Conservation (phyloP, 1,140 invertebrate genomes). For the Elymnias hypermnestra region DNA sequence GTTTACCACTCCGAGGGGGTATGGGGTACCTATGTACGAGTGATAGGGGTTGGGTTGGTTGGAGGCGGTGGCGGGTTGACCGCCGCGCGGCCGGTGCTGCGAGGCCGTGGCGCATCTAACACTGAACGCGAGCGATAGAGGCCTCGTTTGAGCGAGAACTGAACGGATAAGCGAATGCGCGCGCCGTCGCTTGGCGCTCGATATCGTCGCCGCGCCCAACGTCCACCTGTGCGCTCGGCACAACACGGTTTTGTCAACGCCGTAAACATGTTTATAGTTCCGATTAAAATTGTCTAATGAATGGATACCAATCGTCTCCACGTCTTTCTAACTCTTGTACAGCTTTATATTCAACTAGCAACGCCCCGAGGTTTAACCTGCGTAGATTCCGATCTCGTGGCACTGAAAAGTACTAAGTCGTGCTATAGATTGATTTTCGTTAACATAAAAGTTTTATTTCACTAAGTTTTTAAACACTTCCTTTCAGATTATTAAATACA, state of each 20-base stretch:
- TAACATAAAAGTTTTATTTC: no score
- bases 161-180: conserved; percentile 43
- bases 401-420: no score
- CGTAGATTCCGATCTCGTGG: no score
- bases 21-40: conserved; percentile 21
- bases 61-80: conserved; percentile 37
- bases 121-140: conserved; percentile 23
- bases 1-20: conserved; percentile 31
- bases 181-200: conserved; percentile 49
- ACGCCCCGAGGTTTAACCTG: no score
- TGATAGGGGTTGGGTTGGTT: conserved; percentile 13
- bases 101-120: conserved; percentile 31
- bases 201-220: conserved; percentile 60
- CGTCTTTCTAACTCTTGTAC: no score
- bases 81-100: conserved; percentile 47
- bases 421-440: no score
- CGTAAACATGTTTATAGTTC: conserved; percentile 33
- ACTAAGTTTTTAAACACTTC: no score
- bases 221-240: conserved; percentile 65
- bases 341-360: no score
- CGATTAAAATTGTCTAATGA: conserved; percentile 12
- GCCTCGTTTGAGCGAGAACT: conserved; percentile 11
- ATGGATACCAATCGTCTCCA: no score
- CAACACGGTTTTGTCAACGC: conserved; percentile 48
- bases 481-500: no score